A percentile compares a stretch with the other conserved stretches of the same genome.
These are phyloP conservation scores for Disparrhopalites patrizii DNA, from an alignment of 2,888 invertebrate species.

Conservation along the genomic window DNA sequence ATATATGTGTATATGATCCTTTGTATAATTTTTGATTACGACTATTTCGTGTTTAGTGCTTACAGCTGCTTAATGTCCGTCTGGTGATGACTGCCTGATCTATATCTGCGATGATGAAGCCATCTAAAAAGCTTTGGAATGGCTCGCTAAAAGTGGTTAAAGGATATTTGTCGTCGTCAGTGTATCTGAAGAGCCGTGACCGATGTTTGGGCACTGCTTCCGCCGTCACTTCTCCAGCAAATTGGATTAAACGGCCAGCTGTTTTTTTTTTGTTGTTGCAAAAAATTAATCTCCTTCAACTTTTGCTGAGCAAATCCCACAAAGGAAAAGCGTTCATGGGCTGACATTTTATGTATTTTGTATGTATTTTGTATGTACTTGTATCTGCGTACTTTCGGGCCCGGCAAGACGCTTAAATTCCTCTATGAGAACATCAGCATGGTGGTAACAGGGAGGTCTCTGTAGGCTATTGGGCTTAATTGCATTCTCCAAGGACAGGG, in stretches of 20 bases:
- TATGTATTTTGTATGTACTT: no score
- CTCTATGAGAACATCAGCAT: slow-evolving; percentile 1
- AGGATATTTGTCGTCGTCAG: background rate
- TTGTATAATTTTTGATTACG: background rate
- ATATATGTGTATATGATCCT: background rate
- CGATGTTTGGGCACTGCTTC: background rate
- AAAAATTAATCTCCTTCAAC: no score
- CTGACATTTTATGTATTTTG: no score
- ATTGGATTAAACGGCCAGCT: background rate
- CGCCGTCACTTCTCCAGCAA: background rate
- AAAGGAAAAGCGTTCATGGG: no score
- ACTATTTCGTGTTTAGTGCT: background rate
- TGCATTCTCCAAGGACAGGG: slow-evolving; percentile 11
- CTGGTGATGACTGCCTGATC: background rate
- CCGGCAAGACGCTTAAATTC: background rate
- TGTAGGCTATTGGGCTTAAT: background rate
- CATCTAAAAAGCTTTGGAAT: background rate
- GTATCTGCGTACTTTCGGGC: slow-evolving; percentile 5
- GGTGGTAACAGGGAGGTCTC: slow-evolving; percentile 14
- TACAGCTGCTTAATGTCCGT: background rate
- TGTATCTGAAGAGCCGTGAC: background rate
- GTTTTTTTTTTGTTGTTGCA: no score
- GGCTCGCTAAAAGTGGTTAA: background rate
- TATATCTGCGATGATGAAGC: slow-evolving; percentile 1
- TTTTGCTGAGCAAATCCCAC: no score